phyloP scores from a whole-genome alignment of 2,113 vertebrate genomes.

The Choloepus hoffmanni region DNA sequence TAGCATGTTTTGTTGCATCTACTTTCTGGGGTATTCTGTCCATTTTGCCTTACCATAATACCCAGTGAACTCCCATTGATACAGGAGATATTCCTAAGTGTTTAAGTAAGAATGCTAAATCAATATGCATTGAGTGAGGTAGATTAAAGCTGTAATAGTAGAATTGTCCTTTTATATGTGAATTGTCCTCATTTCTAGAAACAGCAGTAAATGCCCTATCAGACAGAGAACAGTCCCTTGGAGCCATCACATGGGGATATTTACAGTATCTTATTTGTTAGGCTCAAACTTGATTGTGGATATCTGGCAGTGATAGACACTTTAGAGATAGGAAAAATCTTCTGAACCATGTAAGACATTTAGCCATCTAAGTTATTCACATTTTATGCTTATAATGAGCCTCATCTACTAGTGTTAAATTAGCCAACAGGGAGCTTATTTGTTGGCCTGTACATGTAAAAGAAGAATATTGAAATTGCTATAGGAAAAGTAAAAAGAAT shows the following conservation, averaged over 20 bases:
- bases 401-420: conserved; percentile 32
- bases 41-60: background rate
- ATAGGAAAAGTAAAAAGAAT: conserved; percentile 42
- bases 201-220: background rate
- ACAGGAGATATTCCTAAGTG: background rate
- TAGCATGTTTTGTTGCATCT: background rate
- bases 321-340: background rate
- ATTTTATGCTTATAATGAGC: conserved; percentile 47
- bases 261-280: background rate
- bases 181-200: background rate
- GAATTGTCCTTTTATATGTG: background rate
- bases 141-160: background rate
- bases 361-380: background rate
- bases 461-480: conserved; percentile 48
- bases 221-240: background rate
- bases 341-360: background rate
- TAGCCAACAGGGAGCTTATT: conserved; percentile 6
- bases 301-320: background rate
- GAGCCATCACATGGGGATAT: background rate
- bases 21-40: background rate
- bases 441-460: background rate
- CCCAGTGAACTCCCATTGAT: background rate
- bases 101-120: background rate
- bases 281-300: background rate
- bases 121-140: background rate